Evolutionary conservation across 2,113 vertebrate genomes (phyloP), one percentile per base, ranked within the genome.

Genomic region (Axis porcinus): DNA sequence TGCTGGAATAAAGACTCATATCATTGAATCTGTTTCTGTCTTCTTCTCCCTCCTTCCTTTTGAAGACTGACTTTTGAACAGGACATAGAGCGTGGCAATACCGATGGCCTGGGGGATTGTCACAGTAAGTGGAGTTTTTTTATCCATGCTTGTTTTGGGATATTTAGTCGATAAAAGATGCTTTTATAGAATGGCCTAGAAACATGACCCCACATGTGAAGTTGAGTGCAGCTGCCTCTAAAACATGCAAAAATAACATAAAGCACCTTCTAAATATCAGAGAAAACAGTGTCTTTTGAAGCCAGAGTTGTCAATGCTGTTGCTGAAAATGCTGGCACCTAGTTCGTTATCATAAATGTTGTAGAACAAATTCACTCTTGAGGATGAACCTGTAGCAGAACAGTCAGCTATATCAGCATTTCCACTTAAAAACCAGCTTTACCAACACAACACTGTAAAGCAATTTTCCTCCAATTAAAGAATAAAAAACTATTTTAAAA

Each of bases 51-150:
- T 78, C 62, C 94, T 40, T 70, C 43, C 84, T 85, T 90, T 58
- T 40, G 12, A 99, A 99, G 99, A 99, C 99, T 99, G 98, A 98
- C 99, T 98, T 99, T 99, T 98, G 99, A 99, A 98, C 99, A 99
- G 99, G 99, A 99, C 98, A 98, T 99, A 98, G 99, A 99, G 98
- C 99, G 99, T 97, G 99, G 99, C 98, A 99, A 99, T 98, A 99
- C 99, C 98, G 99, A 99, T 98, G 99, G 99, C 98, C 99, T 99
- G 99, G 99, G 99, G 98, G 99, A 99, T 99, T 99, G 99, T 99
- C 99, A 99, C 99, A 99, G 99, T 99, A 99, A 99, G 99, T 99
- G 99, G 97, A 99, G 98, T 98, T 98, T 99, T 54, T 99, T 98
- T 85, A 87, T 98, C 96, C 98, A 52, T 98, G 4, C 98, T 98